phyloP scores from a whole-genome alignment of 1,140 invertebrate species.

The Bursaphelenchus mucronatus region DNA sequence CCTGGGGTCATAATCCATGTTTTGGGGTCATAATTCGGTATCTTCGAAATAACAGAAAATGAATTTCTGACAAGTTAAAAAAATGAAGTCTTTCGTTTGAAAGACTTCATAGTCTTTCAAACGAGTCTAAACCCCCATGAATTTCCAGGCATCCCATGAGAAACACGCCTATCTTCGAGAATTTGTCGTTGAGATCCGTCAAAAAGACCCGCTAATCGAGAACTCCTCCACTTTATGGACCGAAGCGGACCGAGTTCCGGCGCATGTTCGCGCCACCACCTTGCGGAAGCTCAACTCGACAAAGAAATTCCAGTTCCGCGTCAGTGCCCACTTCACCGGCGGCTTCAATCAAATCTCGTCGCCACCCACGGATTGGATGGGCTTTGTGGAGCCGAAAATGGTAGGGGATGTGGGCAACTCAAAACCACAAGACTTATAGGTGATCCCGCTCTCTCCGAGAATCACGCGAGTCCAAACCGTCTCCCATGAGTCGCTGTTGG shows the following conservation, averaged over 20 bases:
- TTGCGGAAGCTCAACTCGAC: slow-evolving; percentile 1
- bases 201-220: slow-evolving; percentile 8
- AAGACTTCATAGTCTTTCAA: too few relatives aligned
- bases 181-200: slow-evolving; percentile 16
- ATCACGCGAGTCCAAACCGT: slow-evolving; percentile 38
- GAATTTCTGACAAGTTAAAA: too few relatives aligned
- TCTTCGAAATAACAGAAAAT: background rate
- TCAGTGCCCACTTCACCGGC: slow-evolving; percentile 6
- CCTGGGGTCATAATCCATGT: too few relatives aligned
- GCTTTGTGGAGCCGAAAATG: background rate
- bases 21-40: too few relatives aligned
- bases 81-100: too few relatives aligned
- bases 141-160: slow-evolving; percentile 1
- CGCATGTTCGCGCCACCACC: slow-evolving; percentile 12
- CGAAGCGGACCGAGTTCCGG: background rate
- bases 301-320: slow-evolving; percentile 12
- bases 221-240: slow-evolving; percentile 13
- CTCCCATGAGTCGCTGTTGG: slow-evolving; percentile 30
- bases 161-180: slow-evolving; percentile 13
- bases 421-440: background rate
- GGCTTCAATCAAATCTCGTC: slow-evolving; percentile 11
- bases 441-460: slow-evolving; percentile 3
- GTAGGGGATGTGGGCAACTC: background rate
- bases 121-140: too few relatives aligned
- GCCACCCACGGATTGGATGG: slow-evolving; percentile 4